Evolutionary conservation across 2,888 invertebrate species (phyloP).

Genomic region (Pogonocherus hispidulus): DNA sequence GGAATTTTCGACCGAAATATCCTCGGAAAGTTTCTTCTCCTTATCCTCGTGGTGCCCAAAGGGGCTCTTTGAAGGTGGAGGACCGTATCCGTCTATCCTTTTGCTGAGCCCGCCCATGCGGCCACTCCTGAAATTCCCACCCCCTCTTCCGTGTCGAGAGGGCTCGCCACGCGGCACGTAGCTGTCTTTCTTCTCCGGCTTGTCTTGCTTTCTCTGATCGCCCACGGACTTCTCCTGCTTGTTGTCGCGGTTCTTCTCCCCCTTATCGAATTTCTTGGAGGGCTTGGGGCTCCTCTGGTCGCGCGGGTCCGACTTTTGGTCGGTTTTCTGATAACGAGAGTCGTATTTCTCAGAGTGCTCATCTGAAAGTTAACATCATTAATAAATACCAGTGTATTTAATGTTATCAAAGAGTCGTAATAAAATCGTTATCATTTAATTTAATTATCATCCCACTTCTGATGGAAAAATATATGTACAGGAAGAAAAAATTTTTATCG

Average conservation of each 20-base stretch:
- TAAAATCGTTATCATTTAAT: no score
- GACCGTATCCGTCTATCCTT: constrained; percentile 82
- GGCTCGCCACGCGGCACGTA: constrained; percentile 92
- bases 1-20: constrained; percentile 40
- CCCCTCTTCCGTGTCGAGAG: constrained; percentile 86
- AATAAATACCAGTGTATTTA: constrained; percentile 72
- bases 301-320: constrained; percentile 38
- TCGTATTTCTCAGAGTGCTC: constrained; percentile 69
- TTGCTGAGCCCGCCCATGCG: constrained; percentile 71
- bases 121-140: constrained; percentile 59
- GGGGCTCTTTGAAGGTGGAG: constrained; percentile 85
- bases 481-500: no score
- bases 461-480: no score
- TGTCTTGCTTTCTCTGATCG: constrained; percentile 60
- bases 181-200: constrained; percentile 66
- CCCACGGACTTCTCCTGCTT: constrained; percentile 52
- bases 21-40: constrained; percentile 59
- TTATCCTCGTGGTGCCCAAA: constrained; percentile 71
- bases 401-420: no score
- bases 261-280: constrained; percentile 50
- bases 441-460: no score
- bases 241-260: constrained; percentile 54
- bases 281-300: constrained; percentile 47
- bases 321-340: constrained; percentile 73
- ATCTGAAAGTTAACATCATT: neutral